Base-by-base conservation (phyloP, 23 tunicate species). In the Trididemnum clinides region DNA sequence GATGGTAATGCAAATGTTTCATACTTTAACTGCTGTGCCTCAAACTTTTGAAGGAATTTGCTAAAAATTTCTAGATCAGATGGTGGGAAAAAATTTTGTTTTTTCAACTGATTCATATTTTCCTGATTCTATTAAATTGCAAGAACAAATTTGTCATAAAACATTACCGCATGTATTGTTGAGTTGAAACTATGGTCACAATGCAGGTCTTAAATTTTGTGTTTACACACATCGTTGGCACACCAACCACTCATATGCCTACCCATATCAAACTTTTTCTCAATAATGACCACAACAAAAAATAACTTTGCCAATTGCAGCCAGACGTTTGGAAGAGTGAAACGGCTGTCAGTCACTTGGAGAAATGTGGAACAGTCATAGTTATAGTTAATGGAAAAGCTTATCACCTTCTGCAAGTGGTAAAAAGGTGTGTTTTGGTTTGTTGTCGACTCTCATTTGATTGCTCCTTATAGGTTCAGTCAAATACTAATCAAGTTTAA, bases 1-100 rank as follows among this genome's bases (percentile, higher is more conserved):
- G 66, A 59, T n/a, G 66, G 66, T 19, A 59, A 59, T 59, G 66
- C 66, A 59, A n/a, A 10, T 59, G 25, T 59, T 59, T n/a, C 66
- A 59, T n/a, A n/a, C 66, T 59, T 19, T 59, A 3, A 15, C 66
- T 59, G 66, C 20, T 59, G 5, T 59, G 20, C 66, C 66, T 59
- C 23, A 25, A 10, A 59, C 25, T 3, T 59, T 59, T 59, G 25
- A n/a, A 59, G 66, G 22, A 59, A 59, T 59, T 3, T 25, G 5
- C 22, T 10, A 19, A n/a, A 4, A n/a, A 10, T 59, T 59, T 25
- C 66, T 59, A 59, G 66, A 59, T 28, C 5, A 25, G 25, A n/a
- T 59, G 66, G 66, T n/a, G 10, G 54, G 25, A 4, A 59, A 59
- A 59, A 5, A 12, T 59, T 59, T 15, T n/a, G 22, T 59, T 19